Evolutionary conservation across 2,888 invertebrate genomes (phyloP).

Genomic region (Listrodromus nycthemerus): DNA sequence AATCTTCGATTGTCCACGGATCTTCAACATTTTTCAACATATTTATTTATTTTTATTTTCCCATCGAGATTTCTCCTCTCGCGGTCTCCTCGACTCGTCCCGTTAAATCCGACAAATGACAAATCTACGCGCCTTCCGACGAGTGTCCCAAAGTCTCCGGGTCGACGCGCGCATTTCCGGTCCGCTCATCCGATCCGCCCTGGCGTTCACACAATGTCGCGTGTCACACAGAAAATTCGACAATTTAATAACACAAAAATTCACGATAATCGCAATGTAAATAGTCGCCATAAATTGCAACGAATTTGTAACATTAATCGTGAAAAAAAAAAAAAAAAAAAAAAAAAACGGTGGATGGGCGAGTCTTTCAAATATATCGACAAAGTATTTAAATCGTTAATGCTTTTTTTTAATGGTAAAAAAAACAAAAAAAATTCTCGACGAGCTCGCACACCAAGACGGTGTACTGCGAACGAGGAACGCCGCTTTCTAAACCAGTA

Average conservation of each 20-base stretch:
- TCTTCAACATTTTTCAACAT: too few species aligned
- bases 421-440: background rate
- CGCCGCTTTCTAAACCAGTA: constrained; percentile 81
- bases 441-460: constrained; percentile 54
- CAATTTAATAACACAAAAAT: background rate
- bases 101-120: too few species aligned
- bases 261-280: background rate
- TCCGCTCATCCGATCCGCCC: background rate
- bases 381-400: constrained; percentile 45
- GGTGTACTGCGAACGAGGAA: constrained; percentile 45
- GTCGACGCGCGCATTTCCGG: background rate
- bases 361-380: too few species aligned
- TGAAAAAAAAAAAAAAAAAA: constrained; percentile 5
- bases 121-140: background rate
- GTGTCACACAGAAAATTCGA: background rate
- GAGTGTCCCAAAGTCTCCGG: too few species aligned
- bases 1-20: too few species aligned
- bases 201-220: background rate
- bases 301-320: background rate
- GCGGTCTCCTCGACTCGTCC: background rate
- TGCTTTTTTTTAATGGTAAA: constrained; percentile 59
- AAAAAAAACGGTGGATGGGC: background rate
- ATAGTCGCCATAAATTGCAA: background rate
- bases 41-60: too few species aligned
- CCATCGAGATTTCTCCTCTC: background rate